These are phyloP conservation scores for Rhopalosiphum padi DNA, from an alignment of 1,140 invertebrate genomes.

Conservation along the genomic window DNA sequence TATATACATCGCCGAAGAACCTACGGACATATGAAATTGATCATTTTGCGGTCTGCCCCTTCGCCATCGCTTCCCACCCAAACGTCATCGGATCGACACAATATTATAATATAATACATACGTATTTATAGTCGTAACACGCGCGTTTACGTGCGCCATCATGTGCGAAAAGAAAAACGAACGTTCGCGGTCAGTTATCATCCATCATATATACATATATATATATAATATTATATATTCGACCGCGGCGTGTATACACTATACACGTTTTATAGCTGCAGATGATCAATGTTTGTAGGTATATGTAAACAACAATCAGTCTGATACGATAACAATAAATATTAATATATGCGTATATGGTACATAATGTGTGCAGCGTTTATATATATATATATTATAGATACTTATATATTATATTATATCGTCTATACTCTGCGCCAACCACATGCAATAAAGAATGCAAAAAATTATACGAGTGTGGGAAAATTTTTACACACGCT, in stretches of 20 bases:
- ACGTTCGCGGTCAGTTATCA: background rate
- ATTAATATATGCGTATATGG: background rate
- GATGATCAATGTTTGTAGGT: background rate
- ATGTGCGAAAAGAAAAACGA: slow-evolving; percentile 39
- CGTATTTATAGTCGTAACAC: no score
- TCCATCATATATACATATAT: no score
- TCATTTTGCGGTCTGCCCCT: slow-evolving; percentile 18
- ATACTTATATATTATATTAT: background rate
- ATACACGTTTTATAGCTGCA: background rate
- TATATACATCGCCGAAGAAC: background rate
- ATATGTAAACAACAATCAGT: background rate
- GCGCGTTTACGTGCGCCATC: slow-evolving; percentile 18
- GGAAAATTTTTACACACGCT: background rate
- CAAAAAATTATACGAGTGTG: background rate
- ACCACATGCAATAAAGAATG: background rate
- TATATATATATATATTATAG: background rate
- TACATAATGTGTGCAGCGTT: background rate
- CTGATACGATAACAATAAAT: background rate
- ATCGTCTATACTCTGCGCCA: background rate
- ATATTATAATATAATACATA: background rate
- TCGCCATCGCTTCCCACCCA: background rate
- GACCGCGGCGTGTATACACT: background rate
- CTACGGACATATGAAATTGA: slow-evolving; percentile 38
- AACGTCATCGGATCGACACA: background rate
- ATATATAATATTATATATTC: background rate